These are phyloP conservation scores for Tyria jacobaeae DNA, from an alignment of 2,888 invertebrate species.

Conservation along the genomic window DNA sequence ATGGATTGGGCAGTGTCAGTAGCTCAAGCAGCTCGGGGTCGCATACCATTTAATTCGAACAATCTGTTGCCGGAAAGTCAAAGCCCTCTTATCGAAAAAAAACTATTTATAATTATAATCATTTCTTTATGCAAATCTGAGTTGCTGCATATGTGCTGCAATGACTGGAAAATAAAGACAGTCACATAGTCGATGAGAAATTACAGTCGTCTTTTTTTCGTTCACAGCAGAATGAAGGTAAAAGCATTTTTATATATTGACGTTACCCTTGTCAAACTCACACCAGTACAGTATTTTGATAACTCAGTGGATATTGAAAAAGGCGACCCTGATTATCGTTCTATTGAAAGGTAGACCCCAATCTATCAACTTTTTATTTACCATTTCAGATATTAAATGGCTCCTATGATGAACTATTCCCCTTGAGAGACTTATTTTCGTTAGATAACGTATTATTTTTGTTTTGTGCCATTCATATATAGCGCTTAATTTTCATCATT, in stretches of 20 bases:
- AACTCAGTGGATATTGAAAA: constrained; percentile 48
- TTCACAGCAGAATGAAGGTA: constrained; percentile 19
- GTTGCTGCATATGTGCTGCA: too few species aligned
- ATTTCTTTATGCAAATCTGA: too few species aligned
- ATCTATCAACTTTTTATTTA: constrained; percentile 36
- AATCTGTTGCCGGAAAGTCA: too few species aligned
- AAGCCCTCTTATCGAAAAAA: too few species aligned
- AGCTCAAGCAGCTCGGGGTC: too few species aligned
- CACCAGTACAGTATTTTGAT: constrained; percentile 47
- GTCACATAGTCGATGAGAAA: constrained; percentile 2
- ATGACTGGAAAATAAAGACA: not conserved
- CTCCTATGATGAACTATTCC: not conserved
- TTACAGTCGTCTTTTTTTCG: constrained; percentile 7
- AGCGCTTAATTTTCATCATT: too few species aligned
- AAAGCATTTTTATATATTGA: constrained; percentile 36
- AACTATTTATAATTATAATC: not conserved
- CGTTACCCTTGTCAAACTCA: constrained; percentile 44
- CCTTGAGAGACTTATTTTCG: constrained; percentile 8
- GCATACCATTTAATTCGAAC: too few species aligned
- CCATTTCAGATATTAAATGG: constrained; percentile 36
- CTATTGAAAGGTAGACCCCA: constrained; percentile 42
- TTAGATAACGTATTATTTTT: too few species aligned
- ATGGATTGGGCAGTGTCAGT: too few species aligned
- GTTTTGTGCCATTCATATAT: too few species aligned
- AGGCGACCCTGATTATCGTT: constrained; percentile 48